Evolutionary conservation across 53 echinoderm and acorn worm genomes (phyloP).

Genomic region (Paelopatides confundens): DNA sequence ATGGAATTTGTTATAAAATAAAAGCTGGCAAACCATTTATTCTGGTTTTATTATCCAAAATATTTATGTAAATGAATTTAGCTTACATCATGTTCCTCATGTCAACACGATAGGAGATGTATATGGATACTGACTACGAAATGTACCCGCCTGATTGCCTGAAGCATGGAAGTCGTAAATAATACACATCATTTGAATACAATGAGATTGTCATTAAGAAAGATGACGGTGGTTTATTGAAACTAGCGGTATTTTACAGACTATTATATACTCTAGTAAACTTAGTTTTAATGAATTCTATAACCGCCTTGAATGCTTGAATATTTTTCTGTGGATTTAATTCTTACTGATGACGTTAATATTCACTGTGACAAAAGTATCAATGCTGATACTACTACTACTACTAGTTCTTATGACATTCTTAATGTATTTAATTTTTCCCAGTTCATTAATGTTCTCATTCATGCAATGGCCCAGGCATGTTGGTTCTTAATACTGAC

Average conservation of each 20-base stretch:
- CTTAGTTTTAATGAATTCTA: neutral
- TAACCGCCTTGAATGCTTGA: neutral
- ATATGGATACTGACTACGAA: neutral
- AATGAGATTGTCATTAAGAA: neutral
- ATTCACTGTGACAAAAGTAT: neutral
- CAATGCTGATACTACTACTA: neutral
- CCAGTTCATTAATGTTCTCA: neutral
- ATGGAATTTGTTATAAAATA: too few relatives aligned
- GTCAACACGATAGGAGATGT: neutral
- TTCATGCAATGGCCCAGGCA: neutral
- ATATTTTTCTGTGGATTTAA: neutral
- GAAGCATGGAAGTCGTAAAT: neutral
- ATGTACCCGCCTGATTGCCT: neutral
- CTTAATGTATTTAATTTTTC: neutral
- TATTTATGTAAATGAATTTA: neutral
- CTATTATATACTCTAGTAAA: neutral
- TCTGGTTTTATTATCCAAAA: too few relatives aligned
- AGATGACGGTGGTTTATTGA: neutral
- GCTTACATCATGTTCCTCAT: neutral
- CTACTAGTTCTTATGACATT: neutral
- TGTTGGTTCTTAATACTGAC: too few relatives aligned
- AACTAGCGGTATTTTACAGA: neutral
- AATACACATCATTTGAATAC: neutral
- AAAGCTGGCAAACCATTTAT: too few relatives aligned
- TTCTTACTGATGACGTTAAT: neutral